Conservation (phyloP, 1,140 invertebrate genomes). For the Lysiphlebus fabarum region DNA sequence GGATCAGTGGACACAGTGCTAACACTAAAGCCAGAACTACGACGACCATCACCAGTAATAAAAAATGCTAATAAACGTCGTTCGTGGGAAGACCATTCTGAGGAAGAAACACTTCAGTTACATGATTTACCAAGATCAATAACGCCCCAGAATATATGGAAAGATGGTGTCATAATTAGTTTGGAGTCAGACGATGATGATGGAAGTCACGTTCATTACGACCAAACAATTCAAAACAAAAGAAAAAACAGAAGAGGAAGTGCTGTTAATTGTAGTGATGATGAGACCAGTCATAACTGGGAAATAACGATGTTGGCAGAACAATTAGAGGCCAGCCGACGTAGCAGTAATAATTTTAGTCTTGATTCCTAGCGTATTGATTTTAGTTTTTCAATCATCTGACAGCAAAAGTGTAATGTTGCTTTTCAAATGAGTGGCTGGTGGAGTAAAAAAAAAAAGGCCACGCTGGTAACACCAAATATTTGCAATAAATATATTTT, state of each 20-base stretch:
- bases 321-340: constrained; percentile 63
- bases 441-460: too few species aligned
- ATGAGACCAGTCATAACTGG: constrained; percentile 62
- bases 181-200: constrained; percentile 55
- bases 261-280: constrained; percentile 32
- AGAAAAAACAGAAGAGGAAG: constrained; percentile 18
- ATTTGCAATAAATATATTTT: too few species aligned
- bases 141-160: constrained; percentile 46
- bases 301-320: constrained; percentile 74
- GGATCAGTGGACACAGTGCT: constrained; percentile 60
- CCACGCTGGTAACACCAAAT: too few species aligned
- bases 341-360: constrained; percentile 49
- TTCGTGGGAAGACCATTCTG: constrained; percentile 62
- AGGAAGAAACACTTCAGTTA: constrained; percentile 59
- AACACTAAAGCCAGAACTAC: constrained; percentile 33
- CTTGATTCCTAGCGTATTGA: constrained; percentile 55
- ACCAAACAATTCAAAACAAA: constrained; percentile 27
- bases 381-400: constrained; percentile 18
- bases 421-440: too few species aligned
- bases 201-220: constrained; percentile 37
- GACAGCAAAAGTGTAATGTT: too few species aligned
- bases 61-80: constrained; percentile 43
- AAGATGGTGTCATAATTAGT: constrained; percentile 53
- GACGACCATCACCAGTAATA: constrained; percentile 44
- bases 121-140: constrained; percentile 57